Base-by-base conservation (phyloP, 2,113 vertebrate genomes). In the Cavia porcellus region DNA sequence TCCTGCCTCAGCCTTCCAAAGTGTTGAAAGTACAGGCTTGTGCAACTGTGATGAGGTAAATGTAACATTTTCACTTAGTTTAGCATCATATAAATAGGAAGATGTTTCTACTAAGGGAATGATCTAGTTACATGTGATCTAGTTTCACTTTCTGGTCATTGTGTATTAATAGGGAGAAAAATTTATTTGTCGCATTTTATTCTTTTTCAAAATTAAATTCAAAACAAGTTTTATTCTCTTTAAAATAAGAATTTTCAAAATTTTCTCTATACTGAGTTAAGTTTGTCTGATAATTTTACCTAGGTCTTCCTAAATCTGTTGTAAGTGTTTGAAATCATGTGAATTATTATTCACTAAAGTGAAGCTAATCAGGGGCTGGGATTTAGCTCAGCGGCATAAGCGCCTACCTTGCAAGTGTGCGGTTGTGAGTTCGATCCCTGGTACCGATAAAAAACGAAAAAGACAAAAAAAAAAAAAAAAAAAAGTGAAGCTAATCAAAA, bases 261-360 rank as follows among this genome's bases (percentile, higher is more conserved):
- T 28, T 47, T 75, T 93, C 70, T 79, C 59, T 89, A 61, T 81
- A 87, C 80, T 59, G 32, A 75, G 81, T 83, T 45, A 72, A 47
- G 81, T 86, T 92, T 79, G 83, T 77, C 50, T 75, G 61, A 75
- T 74, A 66, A 81, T 74, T 62, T 87, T 64, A 85, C n/a, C 19
- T 74, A 47, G 47, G 28, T 84, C 77, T 87, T 66, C 12, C 47
- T 55, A 66, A 57, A 74, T n/a, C 42, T 20, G 42, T 24, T 42
- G 28, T 5, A 7, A 55, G 59, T 87, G 42, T 92, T 75, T 87
- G 80, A 92, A 57, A 61, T 74, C 32, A 32, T 25, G 59, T 72
- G 38, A 61, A 50, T 81, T 79, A 68, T 84, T 81, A 61, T 42
- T 85, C 52, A 81, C 32, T 45, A 70, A 95, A 93, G 70, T 11